Percentiles rank a stretch among this genome's conserved stretches.
phyloP scores from a whole-genome alignment of 2,888 invertebrate species.

The Hybos culiciformis region DNA sequence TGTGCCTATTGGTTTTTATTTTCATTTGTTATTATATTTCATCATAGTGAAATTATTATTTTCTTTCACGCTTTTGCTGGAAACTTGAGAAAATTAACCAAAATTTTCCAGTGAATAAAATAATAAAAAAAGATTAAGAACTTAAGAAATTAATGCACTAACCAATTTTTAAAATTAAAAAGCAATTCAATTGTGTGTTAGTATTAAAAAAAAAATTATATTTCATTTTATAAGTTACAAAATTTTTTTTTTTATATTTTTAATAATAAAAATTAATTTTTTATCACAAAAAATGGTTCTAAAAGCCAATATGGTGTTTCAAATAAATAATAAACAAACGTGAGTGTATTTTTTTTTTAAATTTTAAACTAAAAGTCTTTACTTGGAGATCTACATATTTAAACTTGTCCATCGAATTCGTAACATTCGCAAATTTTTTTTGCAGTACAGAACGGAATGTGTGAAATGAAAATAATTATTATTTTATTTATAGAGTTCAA shows the following conservation, averaged over 20 bases:
- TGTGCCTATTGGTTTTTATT: too few relatives aligned
- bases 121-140: conserved; percentile 1
- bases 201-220: neutral
- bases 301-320: conserved; percentile 3
- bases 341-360: neutral
- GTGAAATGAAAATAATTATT: neutral
- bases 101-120: conserved; percentile 2
- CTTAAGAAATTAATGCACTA: neutral
- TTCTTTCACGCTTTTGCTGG: too few relatives aligned
- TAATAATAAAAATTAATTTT: neutral
- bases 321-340: neutral
- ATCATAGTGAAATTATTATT: too few relatives aligned
- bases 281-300: conserved; percentile 9
- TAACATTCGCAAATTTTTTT: neutral
- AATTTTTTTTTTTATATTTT: too few relatives aligned
- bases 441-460: neutral
- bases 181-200: too few relatives aligned
- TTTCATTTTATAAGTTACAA: too few relatives aligned
- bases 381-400: neutral
- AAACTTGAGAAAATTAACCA: conserved; percentile 11
- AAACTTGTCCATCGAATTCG: neutral
- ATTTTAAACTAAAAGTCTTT: neutral
- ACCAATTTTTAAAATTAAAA: conserved; percentile 11
- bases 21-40: too few relatives aligned
- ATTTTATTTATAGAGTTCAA: neutral